These are phyloP conservation scores for Diachrysia chrysitis DNA, from an alignment of 2,888 invertebrate genomes.

Conservation along the genomic window DNA sequence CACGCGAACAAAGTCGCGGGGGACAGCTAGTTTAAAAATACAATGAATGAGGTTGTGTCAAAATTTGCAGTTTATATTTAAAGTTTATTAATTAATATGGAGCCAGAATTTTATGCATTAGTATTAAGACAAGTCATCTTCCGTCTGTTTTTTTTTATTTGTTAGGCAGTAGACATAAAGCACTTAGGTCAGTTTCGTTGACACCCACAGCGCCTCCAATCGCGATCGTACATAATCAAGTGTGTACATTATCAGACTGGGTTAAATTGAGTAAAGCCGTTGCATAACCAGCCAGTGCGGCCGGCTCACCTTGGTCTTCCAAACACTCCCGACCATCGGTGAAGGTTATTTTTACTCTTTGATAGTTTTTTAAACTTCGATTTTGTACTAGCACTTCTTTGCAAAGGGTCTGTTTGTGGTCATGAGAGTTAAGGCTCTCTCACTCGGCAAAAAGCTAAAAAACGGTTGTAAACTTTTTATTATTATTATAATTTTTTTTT, in stretches of 20 bases:
- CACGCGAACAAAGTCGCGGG: too few species aligned
- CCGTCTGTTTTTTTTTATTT: too few species aligned
- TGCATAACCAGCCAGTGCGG: constrained; percentile 34
- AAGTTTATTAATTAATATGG: too few species aligned
- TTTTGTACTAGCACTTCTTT: constrained; percentile 3
- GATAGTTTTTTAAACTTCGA: constrained; percentile 5
- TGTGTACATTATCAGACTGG: constrained; percentile 37
- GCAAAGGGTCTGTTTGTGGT: background rate
- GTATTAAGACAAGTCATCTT: too few species aligned
- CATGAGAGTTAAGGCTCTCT: background rate
- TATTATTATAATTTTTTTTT: too few species aligned
- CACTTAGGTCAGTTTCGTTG: constrained; percentile 1
- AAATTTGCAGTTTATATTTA: too few species aligned
- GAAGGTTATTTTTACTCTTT: constrained; percentile 23
- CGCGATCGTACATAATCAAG: constrained; percentile 21
- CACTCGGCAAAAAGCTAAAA: too few species aligned
- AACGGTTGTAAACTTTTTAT: too few species aligned
- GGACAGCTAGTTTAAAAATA: too few species aligned
- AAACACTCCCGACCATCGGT: constrained; percentile 38
- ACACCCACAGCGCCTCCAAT: background rate
- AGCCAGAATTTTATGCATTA: too few species aligned
- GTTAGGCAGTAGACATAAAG: background rate
- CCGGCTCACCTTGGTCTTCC: constrained; percentile 61
- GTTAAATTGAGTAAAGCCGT: constrained; percentile 31
- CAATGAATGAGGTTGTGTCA: too few species aligned